Evolutionary conservation across 2,113 vertebrate genomes (phyloP).

Genomic region (Abramis brama): DNA sequence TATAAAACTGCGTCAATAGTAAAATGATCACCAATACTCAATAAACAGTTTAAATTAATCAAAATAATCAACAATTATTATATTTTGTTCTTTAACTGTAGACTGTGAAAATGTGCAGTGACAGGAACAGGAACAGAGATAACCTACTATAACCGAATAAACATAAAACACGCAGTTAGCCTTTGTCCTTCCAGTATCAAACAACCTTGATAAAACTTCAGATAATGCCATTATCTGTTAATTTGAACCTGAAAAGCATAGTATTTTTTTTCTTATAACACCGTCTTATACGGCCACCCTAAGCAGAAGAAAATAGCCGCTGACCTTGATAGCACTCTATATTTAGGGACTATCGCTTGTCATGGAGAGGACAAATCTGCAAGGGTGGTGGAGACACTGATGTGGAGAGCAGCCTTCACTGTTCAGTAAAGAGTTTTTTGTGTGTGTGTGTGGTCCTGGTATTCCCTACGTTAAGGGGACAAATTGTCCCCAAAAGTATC

Average conservation of each 20-base stretch:
- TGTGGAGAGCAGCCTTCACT: slow-evolving; percentile 29
- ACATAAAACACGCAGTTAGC: slow-evolving; percentile 6
- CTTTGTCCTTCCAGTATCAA: slow-evolving; percentile 12
- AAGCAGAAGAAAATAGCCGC: slow-evolving; percentile 63
- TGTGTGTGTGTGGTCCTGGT: background rate
- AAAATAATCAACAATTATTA: slow-evolving; percentile 24
- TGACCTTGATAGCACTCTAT: slow-evolving; percentile 52
- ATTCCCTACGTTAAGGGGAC: too few relatives aligned
- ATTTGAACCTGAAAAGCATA: slow-evolving; percentile 35
- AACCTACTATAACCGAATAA: slow-evolving; percentile 57
- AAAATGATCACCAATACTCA: slow-evolving; percentile 2
- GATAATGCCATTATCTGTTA: slow-evolving; percentile 39
- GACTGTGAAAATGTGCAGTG: background rate
- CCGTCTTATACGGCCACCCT: slow-evolving; percentile 4
- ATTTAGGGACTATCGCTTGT: slow-evolving; percentile 63
- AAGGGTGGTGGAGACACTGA: slow-evolving; percentile 45
- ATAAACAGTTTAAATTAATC: background rate
- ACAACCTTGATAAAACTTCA: slow-evolving; percentile 36
- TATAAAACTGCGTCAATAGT: slow-evolving; percentile 1
- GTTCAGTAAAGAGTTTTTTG: background rate
- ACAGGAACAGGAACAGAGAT: background rate
- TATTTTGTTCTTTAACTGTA: slow-evolving; percentile 20
- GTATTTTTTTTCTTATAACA: slow-evolving; percentile 52
- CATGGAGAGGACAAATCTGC: slow-evolving; percentile 48
- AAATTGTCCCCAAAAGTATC: too few relatives aligned